These are phyloP conservation scores for Tribolium freemani DNA, from an alignment of 2,888 invertebrate genomes.

Conservation along the genomic window DNA sequence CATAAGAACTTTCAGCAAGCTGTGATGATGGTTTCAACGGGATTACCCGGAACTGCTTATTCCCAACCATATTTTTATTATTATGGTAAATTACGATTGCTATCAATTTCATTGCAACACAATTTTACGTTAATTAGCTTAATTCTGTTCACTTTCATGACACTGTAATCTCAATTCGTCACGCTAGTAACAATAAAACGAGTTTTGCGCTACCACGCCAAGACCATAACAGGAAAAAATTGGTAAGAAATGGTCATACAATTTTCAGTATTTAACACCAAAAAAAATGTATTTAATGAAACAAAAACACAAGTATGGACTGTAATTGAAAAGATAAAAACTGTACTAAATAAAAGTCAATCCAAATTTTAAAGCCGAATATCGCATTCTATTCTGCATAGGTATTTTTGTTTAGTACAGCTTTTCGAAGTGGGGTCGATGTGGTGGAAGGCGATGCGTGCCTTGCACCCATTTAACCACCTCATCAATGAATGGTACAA, in stretches of 20 bases:
- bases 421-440: neutral
- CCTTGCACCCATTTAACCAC: neutral
- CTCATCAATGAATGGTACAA: neutral
- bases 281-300: too few relatives aligned
- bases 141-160: slow-evolving; percentile 7
- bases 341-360: too few relatives aligned
- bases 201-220: too few relatives aligned
- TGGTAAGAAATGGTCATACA: too few relatives aligned
- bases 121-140: neutral
- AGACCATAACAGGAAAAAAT: too few relatives aligned
- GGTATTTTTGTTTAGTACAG: too few relatives aligned
- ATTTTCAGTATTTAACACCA: too few relatives aligned
- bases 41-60: neutral
- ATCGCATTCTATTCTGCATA: neutral
- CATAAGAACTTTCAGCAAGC: neutral
- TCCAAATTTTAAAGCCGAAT: neutral
- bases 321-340: too few relatives aligned
- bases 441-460: neutral
- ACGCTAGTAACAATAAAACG: slow-evolving; percentile 4
- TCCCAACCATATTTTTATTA: neutral
- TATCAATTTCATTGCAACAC: neutral
- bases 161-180: neutral
- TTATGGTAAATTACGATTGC: neutral
- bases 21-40: slow-evolving; percentile 7
- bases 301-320: too few relatives aligned